Conservation (phyloP, 2,888 invertebrate genomes). For the Ecliptopera silaceata region DNA sequence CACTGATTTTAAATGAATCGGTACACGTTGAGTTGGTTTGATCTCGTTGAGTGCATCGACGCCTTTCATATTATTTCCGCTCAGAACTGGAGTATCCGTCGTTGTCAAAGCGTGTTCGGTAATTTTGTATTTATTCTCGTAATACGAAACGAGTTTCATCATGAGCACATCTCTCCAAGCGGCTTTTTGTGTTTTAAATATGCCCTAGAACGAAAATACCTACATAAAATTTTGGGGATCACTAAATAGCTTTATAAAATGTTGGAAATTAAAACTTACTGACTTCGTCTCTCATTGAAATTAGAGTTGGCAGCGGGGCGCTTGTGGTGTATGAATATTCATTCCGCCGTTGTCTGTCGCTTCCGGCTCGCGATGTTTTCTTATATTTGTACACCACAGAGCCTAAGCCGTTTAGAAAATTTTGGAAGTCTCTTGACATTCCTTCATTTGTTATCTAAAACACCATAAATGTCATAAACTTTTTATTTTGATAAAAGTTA, state of each 20-base stretch:
- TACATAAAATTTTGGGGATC: conserved; percentile 5
- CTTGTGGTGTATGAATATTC: conserved; percentile 29
- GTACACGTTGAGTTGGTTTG: conserved; percentile 16
- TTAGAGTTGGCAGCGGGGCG: conserved; percentile 12
- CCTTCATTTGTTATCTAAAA: conserved; percentile 8
- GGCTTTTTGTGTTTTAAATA: conserved; percentile 42
- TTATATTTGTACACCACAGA: conserved; percentile 48
- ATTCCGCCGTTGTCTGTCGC: conserved; percentile 16
- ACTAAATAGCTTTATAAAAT: conserved; percentile 14
- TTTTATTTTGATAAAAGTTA: conserved; percentile 2
- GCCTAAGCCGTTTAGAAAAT: conserved; percentile 50
- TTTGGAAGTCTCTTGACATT: conserved; percentile 46
- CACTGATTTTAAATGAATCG: conserved; percentile 18
- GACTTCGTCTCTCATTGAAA: conserved; percentile 38
- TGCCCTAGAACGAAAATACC: conserved; percentile 34
- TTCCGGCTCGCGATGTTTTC: conserved; percentile 20
- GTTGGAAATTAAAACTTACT: conserved; percentile 39
- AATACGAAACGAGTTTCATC: conserved; percentile 68
- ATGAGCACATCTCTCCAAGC: conserved; percentile 55
- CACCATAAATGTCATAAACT: not conserved
- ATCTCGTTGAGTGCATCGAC: conserved; percentile 14
- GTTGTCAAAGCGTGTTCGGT: conserved; percentile 32
- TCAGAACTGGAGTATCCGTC: conserved; percentile 12
- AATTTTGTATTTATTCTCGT: conserved; percentile 63
- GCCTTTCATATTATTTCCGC: conserved; percentile 30